Conservation (phyloP, 2,797 vertebrate genomes). For the Micrastur ruficollis region DNA sequence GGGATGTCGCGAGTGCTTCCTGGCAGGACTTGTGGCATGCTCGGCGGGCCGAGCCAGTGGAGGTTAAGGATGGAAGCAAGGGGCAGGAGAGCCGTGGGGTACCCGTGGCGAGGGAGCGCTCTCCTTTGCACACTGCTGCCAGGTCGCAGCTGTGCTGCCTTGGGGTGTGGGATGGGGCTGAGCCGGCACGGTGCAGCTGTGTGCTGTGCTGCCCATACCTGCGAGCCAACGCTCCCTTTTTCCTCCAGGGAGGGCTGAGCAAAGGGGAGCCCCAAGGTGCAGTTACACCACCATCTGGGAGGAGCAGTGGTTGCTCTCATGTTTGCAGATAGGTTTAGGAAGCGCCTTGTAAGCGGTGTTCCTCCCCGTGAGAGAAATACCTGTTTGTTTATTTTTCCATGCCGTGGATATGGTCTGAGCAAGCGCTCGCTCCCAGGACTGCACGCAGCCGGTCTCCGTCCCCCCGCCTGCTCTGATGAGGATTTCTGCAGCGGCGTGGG, state of each 20-base stretch:
- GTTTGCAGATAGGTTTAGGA: background rate
- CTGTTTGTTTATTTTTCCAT: background rate
- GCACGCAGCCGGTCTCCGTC: accelerated
- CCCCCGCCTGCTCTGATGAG: background rate
- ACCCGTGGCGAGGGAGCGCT: accelerated
- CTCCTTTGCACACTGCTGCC: background rate
- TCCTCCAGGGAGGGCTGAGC: background rate
- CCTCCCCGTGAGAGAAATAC: accelerated
- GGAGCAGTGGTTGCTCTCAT: background rate
- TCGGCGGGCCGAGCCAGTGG: accelerated
- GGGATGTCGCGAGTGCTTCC: background rate
- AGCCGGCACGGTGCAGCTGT: accelerated
- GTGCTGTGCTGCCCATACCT: background rate
- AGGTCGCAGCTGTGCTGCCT: background rate
- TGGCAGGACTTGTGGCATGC: background rate
- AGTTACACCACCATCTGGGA: background rate
- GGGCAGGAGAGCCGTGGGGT: background rate
- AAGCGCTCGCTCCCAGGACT: accelerated
- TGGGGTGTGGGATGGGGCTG: accelerated
- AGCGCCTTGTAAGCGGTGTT: accelerated
- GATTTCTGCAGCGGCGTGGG: accelerated
- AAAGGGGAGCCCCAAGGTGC: accelerated
- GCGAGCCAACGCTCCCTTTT: accelerated
- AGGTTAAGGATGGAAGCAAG: background rate
- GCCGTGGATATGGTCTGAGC: background rate